These are phyloP conservation scores for Rhagologus leucostigma DNA, from an alignment of 2,113 vertebrate genomes.

Conservation along the genomic window DNA sequence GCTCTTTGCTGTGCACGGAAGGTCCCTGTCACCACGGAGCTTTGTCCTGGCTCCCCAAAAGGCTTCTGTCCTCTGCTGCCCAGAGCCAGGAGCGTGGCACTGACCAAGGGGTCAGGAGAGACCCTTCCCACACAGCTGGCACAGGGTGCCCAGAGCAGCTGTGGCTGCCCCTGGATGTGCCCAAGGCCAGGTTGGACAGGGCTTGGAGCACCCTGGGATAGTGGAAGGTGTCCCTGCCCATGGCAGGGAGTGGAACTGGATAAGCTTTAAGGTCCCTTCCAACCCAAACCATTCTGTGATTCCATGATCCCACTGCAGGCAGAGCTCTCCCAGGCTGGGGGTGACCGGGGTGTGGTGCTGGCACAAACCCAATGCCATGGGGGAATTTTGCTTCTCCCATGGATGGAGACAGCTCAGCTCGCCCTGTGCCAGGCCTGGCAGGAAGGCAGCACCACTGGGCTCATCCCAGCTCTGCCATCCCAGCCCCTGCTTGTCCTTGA, in stretches of 20 bases:
- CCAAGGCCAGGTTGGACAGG: neutral
- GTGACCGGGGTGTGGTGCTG: neutral
- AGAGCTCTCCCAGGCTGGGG: neutral
- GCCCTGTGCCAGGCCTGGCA: neutral
- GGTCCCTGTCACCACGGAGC: accelerated
- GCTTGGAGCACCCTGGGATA: neutral
- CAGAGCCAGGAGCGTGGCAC: neutral
- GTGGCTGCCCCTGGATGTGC: neutral
- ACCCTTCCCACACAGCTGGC: neutral
- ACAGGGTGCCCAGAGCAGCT: neutral
- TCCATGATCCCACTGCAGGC: neutral
- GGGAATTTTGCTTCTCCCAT: neutral
- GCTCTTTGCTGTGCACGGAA: neutral
- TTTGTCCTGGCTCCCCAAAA: neutral
- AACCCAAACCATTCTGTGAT: neutral
- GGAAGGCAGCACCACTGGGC: neutral
- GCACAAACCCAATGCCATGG: neutral
- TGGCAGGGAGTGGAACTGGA: neutral
- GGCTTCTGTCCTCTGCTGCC: neutral
- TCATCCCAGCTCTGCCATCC: neutral
- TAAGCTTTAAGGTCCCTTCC: neutral
- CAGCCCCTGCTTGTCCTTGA: neutral
- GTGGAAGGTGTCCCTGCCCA: neutral
- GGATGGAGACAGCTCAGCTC: accelerated
- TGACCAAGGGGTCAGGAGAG: neutral